phyloP scores from a whole-genome alignment of 2,888 invertebrate genomes.

The Hoplodrina ambigua region DNA sequence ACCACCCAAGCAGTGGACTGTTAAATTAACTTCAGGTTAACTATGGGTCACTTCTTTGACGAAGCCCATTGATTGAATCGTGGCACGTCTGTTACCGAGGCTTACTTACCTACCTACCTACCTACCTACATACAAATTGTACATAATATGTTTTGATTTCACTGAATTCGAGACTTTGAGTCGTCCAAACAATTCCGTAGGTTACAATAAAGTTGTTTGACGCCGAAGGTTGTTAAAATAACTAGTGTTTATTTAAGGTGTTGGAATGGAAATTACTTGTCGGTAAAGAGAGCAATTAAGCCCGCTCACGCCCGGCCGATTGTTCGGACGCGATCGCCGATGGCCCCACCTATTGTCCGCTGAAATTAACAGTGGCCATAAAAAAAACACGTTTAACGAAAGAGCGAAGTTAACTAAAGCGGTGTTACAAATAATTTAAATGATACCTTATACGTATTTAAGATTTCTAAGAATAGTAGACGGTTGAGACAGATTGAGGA shows the following conservation, averaged over 20 bases:
- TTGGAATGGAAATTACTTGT: slow-evolving; percentile 78
- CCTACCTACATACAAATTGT: slow-evolving; percentile 17
- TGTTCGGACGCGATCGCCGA: slow-evolving; percentile 79
- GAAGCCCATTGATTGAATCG: slow-evolving; percentile 63
- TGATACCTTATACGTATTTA: slow-evolving; percentile 30
- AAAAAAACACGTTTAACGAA: slow-evolving; percentile 74
- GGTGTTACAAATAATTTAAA: slow-evolving; percentile 50
- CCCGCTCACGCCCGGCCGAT: slow-evolving; percentile 77
- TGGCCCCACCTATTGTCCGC: slow-evolving; percentile 81
- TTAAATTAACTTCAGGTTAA: slow-evolving; percentile 86
- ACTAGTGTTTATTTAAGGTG: slow-evolving; percentile 67
- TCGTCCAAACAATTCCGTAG: slow-evolving; percentile 36
- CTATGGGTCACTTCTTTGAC: slow-evolving; percentile 76
- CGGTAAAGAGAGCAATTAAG: slow-evolving; percentile 84
- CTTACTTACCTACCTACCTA: slow-evolving; percentile 5
- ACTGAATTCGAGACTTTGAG: slow-evolving; percentile 22
- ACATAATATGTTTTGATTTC: slow-evolving; percentile 21
- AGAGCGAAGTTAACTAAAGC: slow-evolving; percentile 53
- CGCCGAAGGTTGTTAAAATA: slow-evolving; percentile 64
- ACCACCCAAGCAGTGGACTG: slow-evolving; percentile 83
- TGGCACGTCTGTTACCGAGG: slow-evolving; percentile 42
- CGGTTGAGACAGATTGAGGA: slow-evolving; percentile 43
- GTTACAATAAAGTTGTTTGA: slow-evolving; percentile 62
- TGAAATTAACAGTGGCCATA: slow-evolving; percentile 81
- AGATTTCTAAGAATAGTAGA: slow-evolving; percentile 11